Base-by-base conservation (phyloP, 1,140 invertebrate genomes). In the Littorina saxatilis region DNA sequence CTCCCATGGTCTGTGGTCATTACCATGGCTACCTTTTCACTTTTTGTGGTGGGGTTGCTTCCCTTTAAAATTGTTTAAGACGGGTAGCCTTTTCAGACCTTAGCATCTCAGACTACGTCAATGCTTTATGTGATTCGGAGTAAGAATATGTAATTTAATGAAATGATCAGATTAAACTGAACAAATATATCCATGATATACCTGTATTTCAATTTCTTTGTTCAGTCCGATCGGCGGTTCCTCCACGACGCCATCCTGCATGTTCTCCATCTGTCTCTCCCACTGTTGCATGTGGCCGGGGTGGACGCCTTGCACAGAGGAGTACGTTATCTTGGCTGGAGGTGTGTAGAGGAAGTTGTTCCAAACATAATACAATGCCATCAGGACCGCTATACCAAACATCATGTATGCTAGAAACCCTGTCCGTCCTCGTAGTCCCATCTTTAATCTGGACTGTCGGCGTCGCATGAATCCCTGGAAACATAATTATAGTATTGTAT, bases 331-430 rank as follows among this genome's bases (percentile, higher is more conserved):
- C 20, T 23, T 39, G 66, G 35, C 2, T 11, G 66, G 15, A 27
- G 76, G 15, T 0, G 43, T 23, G 39, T 3, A n/a, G n/a, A 78
- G 66, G 55, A 63, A 39, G 29, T 7, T 58, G 55, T 43, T 78
- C 76, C 76, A 78, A 0, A 29, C 76, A 63, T 78, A 78, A 58
- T 63, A 78, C 3, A 78, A 3, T 1, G 39, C 58, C 58, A 78
- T 37, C 39, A 78, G 13, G 20, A 58, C 52, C 15, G 58, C 52
- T 20, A 58, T 43, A 4, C 76, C 76, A 63, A 63, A 27, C 35
- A 66, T 5, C 43, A 55, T 39, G 39, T 55, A 76, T 17, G 37
- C 55, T 58, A 78, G 7, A n/a, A 78, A 17, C 27, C 76, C 76
- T 27, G 58, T n/a, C 9, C 76, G 52, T 43, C 76, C 76, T 63